Conservation (phyloP, 2,113 vertebrate species). For the Cyanoramphus novaezelandiae region DNA sequence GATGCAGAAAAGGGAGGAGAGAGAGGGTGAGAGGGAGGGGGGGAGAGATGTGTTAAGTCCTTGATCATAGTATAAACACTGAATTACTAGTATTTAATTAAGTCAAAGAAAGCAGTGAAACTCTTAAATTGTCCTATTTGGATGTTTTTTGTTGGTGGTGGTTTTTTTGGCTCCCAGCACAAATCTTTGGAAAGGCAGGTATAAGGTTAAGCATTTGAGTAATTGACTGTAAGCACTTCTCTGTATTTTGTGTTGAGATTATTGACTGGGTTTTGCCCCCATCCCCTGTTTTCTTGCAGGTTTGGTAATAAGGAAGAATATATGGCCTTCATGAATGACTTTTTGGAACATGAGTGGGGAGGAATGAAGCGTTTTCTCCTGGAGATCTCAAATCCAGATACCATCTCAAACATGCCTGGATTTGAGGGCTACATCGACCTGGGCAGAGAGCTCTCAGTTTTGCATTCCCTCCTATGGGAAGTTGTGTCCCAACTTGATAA, state of each 20-base stretch:
- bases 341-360: slow-evolving; percentile 94
- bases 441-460: slow-evolving; percentile 90
- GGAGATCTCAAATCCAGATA: slow-evolving; percentile 93
- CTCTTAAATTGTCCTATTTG: background rate
- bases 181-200: background rate
- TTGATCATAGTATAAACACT: background rate
- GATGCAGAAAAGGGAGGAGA: background rate
- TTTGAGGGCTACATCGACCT: slow-evolving; percentile 96
- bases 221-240: background rate
- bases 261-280: background rate
- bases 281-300: slow-evolving; percentile 63
- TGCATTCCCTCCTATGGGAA: slow-evolving; percentile 94
- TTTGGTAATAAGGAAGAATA: slow-evolving; percentile 98
- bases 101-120: background rate
- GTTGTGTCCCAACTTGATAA: slow-evolving; percentile 95
- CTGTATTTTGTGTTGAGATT: background rate
- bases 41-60: background rate
- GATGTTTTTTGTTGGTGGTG: background rate
- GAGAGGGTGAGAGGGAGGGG: background rate
- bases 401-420: slow-evolving; percentile 88
- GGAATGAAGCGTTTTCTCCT: slow-evolving; percentile 95
- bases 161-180: background rate
- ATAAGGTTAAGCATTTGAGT: background rate
- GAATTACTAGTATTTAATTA: background rate
- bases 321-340: slow-evolving; percentile 98